These are phyloP conservation scores for Trididemnum nubilum DNA, from an alignment of 23 tunicate species.

Conservation along the genomic window DNA sequence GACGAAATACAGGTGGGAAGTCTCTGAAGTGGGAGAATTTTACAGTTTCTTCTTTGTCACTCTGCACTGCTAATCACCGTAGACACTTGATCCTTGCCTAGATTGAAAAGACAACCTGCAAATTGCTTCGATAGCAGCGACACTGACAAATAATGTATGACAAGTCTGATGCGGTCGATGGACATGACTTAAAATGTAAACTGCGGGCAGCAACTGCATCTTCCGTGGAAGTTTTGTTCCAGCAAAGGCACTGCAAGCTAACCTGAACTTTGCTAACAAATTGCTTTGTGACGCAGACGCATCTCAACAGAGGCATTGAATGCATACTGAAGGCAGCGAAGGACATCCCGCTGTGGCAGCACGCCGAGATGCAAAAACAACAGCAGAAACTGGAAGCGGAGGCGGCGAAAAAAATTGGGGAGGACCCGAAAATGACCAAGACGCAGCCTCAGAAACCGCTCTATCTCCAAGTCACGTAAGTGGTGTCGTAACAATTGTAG, in stretches of 20 bases:
- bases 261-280: too few species aligned
- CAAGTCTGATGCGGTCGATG: too few species aligned
- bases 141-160: too few species aligned
- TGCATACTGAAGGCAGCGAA: conserved; percentile 63
- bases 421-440: conserved; percentile 81
- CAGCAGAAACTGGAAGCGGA: conserved; percentile 83
- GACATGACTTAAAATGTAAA: too few species aligned
- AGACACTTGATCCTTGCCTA: background rate
- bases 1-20: conserved; percentile 77
- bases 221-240: too few species aligned
- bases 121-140: too few species aligned
- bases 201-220: too few species aligned
- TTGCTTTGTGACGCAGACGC: too few species aligned
- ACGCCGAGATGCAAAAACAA: conserved; percentile 77
- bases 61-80: too few species aligned
- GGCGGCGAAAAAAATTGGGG: conserved; percentile 85
- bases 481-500: background rate
- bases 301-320: conserved; percentile 60
- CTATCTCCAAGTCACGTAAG: conserved; percentile 74
- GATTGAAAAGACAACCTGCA: too few species aligned
- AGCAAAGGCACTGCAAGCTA: too few species aligned
- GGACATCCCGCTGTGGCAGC: conserved; percentile 66
- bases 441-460: conserved; percentile 80
- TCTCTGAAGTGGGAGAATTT: background rate
- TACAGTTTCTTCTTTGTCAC: too few species aligned